Percentiles rank a stretch among this genome's conserved stretches.
phyloP scores from a whole-genome alignment of 2,113 vertebrate genomes.

The Oenanthe melanoleuca region DNA sequence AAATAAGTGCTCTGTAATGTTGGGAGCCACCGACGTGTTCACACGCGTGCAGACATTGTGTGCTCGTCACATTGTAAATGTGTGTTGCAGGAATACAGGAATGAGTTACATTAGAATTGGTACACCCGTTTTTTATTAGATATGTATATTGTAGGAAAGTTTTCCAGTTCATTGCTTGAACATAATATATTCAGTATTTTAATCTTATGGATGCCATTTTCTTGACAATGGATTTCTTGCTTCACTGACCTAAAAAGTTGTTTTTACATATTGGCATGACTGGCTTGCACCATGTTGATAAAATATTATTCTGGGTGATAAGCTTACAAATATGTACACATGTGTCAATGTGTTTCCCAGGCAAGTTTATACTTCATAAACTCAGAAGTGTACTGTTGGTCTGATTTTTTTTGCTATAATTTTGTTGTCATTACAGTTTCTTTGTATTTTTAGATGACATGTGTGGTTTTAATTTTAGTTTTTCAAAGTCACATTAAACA shows the following conservation, averaged over 20 bases:
- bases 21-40: neutral
- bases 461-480: neutral
- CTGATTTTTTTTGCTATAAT: neutral
- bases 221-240: constrained; percentile 60
- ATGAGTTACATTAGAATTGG: neutral
- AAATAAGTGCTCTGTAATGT: neutral
- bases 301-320: neutral
- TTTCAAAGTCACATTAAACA: neutral
- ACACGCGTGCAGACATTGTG: neutral
- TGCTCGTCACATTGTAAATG: neutral
- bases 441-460: neutral
- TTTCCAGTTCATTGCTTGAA: constrained; percentile 12
- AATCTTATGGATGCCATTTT: constrained; percentile 25
- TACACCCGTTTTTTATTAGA: neutral
- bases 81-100: neutral
- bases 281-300: neutral
- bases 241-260: constrained; percentile 63
- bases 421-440: neutral
- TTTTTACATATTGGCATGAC: constrained; percentile 5
- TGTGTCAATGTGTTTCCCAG: neutral
- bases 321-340: neutral
- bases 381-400: neutral
- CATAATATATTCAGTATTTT: neutral
- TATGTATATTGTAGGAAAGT: neutral
- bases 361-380: neutral